Conservation (phyloP, 2,113 vertebrate species). For the Origma solitaria region DNA sequence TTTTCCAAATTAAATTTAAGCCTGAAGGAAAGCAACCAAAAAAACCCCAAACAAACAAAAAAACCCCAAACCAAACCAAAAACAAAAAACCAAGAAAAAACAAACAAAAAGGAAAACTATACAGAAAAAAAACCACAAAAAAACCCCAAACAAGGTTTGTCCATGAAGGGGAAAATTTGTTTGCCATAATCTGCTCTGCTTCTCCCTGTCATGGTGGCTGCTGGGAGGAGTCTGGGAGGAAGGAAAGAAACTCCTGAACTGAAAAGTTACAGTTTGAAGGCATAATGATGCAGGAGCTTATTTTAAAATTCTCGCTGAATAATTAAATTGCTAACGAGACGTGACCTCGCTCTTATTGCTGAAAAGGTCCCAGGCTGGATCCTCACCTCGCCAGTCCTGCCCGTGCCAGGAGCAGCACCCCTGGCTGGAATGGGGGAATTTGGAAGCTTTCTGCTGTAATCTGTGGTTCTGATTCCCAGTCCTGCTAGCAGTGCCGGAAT, state of each 20-base stretch:
- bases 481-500: constrained; percentile 69
- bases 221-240: background rate
- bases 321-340: background rate
- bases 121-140: too few relatives aligned
- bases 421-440: constrained; percentile 60
- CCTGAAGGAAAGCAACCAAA: background rate
- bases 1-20: background rate
- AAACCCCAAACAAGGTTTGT: background rate
- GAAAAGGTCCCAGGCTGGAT: background rate
- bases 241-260: background rate
- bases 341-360: background rate
- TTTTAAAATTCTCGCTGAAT: background rate
- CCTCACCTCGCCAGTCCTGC: background rate
- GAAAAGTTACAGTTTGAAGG: background rate
- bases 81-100: too few relatives aligned
- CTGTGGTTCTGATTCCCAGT: constrained; percentile 70
- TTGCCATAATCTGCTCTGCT: background rate
- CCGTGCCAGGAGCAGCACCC: too few relatives aligned
- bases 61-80: too few relatives aligned
- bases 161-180: background rate
- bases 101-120: background rate
- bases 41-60: too few relatives aligned
- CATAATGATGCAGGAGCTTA: background rate
- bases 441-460: constrained; percentile 69
- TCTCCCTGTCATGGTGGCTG: background rate